Conservation (phyloP, 2,113 vertebrate species). For the Hiodon alosoides region DNA sequence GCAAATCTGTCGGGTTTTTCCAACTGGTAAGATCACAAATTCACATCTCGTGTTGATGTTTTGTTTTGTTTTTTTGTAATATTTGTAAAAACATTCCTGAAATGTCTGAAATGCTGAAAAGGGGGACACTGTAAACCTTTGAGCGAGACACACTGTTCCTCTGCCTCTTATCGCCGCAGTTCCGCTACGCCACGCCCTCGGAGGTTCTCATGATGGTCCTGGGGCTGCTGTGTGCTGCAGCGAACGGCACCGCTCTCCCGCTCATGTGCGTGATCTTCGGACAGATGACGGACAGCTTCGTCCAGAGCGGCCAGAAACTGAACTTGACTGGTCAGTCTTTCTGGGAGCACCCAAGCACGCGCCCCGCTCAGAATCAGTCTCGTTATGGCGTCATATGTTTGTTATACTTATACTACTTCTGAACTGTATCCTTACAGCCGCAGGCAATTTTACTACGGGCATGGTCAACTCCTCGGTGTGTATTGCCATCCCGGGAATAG, state of each 20-base stretch:
- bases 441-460: constrained; percentile 21
- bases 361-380: background rate
- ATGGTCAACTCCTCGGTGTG: constrained; percentile 36
- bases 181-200: constrained; percentile 38
- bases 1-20: constrained; percentile 32
- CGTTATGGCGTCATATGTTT: no score
- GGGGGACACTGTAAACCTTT: background rate
- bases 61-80: background rate
- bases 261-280: constrained; percentile 46
- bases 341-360: background rate
- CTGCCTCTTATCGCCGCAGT: constrained; percentile 23
- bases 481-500: constrained; percentile 33
- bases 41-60: background rate
- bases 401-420: background rate
- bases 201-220: constrained; percentile 43
- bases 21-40: constrained; percentile 35
- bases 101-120: background rate
- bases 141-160: background rate
- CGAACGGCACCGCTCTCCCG: constrained; percentile 36
- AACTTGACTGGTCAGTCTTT: constrained; percentile 37
- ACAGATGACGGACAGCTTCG: constrained; percentile 50
- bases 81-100: background rate
- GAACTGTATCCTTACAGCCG: background rate
- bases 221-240: constrained; percentile 39
- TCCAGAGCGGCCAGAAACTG: constrained; percentile 31